Evolutionary conservation across 1,140 invertebrate species (phyloP), one percentile per base, ranked within the genome.

Genomic region (Cyclargus thomasi): DNA sequence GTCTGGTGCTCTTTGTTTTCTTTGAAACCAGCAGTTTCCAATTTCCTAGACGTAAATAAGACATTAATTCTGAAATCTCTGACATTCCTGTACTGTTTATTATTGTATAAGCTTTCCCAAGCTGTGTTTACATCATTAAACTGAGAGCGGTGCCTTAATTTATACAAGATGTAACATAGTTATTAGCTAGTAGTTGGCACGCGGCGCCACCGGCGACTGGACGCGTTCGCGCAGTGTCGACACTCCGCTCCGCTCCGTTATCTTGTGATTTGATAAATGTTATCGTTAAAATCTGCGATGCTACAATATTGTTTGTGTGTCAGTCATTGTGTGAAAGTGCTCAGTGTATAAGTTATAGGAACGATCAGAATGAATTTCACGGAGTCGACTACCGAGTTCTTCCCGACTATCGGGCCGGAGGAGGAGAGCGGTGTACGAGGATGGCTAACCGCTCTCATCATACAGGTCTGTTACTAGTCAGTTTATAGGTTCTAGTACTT

Each of bases 361-460:
- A 14, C 39, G n/a, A 14, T 17, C 14, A 78, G 77, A 75, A 84
- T 84, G 81, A 86, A 84, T 78, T 63, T 72, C 20, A 81, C 79
- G 68, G 82, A 82, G 64, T 67, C 78, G 14, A 68, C 72, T 21
- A 76, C 75, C 67, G 77, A 78, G 64, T 29, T 55, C 20, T 55
- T 79, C 16, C 47, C 74, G 6, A 75, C 71, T 17, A 67, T 70
- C n/a, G 47, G 67, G 3, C 69, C 78, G 3, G 67, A 67, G 17
- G 64, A 64, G 36, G 70, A 72, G 2, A 70, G 76, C 3, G 75
- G 79, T 65, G 47, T 86, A n/a, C 71, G 77, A 62, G 67, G 69
- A 10, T 84, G 84, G 84, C 68, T 86, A 35, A 71, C 77, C 36
- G 69, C 80, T 69, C 63, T 85, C 22, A 66, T 86, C 17, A 23